phyloP scores from a whole-genome alignment of 2,888 invertebrate genomes.

The Athalia circularis region DNA sequence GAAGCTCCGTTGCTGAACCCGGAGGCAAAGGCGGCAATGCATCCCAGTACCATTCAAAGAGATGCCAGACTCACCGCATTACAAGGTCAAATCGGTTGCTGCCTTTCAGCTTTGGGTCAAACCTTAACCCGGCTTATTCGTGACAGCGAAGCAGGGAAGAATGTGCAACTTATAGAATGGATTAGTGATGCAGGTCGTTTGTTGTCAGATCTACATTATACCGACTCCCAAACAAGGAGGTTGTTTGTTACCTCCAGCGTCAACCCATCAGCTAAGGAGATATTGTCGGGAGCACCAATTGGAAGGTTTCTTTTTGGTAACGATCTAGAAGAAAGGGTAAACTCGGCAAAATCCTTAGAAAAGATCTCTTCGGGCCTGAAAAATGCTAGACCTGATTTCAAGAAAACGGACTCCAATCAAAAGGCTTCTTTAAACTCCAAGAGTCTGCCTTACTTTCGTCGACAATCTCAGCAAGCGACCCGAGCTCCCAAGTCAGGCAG shows the following conservation, averaged over 20 bases:
- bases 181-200: constrained; percentile 18
- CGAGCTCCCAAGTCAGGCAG: constrained; percentile 23
- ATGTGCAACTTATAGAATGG: constrained; percentile 18
- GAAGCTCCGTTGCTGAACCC: constrained; percentile 18
- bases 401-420: background rate
- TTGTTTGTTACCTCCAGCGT: constrained; percentile 14
- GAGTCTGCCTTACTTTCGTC: constrained; percentile 20
- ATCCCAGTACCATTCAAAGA: constrained; percentile 11
- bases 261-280: constrained; percentile 9
- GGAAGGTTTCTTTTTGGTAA: constrained; percentile 11
- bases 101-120: constrained; percentile 23
- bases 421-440: constrained; percentile 15
- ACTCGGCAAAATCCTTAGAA: constrained; percentile 15
- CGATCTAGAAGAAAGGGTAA: background rate
- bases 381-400: background rate
- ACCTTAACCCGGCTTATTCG: constrained; percentile 3
- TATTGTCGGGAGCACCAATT: constrained; percentile 12
- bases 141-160: background rate
- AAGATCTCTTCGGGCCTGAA: background rate
- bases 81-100: constrained; percentile 12
- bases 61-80: constrained; percentile 9
- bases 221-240: constrained; percentile 12
- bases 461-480: background rate
- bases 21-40: constrained; percentile 14
- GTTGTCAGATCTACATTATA: constrained; percentile 13